Evolutionary conservation across 2,888 invertebrate species (phyloP).

Genomic region (Dryocosmus kuriphilus): DNA sequence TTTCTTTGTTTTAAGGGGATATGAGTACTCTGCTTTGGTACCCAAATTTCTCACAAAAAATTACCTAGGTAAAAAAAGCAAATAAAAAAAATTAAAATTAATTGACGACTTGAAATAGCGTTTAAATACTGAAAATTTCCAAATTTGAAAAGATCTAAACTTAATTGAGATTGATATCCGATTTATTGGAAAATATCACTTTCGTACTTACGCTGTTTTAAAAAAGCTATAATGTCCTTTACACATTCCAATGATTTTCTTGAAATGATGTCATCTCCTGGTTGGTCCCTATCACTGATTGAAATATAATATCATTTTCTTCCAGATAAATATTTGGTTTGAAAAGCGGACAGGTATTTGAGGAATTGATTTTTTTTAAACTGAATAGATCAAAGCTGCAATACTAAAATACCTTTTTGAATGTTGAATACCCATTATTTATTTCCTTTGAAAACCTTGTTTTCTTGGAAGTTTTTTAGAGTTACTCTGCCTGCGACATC

Average conservation of each 20-base stretch:
- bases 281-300: neutral
- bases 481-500: neutral
- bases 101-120: too few relatives aligned
- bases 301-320: neutral
- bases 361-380: too few relatives aligned
- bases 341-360: too few relatives aligned
- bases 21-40: too few relatives aligned
- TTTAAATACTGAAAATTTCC: too few relatives aligned
- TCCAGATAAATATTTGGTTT: neutral
- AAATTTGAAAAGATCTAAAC: neutral
- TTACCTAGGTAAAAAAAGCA: too few relatives aligned
- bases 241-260: conserved; percentile 76
- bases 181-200: neutral
- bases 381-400: neutral
- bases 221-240: conserved; percentile 72
- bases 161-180: neutral
- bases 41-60: too few relatives aligned
- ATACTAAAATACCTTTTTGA: conserved; percentile 25
- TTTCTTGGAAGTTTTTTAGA: neutral
- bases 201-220: conserved; percentile 76
- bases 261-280: conserved; percentile 74
- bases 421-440: conserved; percentile 27
- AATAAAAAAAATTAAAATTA: too few relatives aligned
- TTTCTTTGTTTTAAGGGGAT: too few relatives aligned
- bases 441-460: neutral